Conservation (phyloP, 2,113 vertebrate genomes). For the Daphoenositta chrysoptera region DNA sequence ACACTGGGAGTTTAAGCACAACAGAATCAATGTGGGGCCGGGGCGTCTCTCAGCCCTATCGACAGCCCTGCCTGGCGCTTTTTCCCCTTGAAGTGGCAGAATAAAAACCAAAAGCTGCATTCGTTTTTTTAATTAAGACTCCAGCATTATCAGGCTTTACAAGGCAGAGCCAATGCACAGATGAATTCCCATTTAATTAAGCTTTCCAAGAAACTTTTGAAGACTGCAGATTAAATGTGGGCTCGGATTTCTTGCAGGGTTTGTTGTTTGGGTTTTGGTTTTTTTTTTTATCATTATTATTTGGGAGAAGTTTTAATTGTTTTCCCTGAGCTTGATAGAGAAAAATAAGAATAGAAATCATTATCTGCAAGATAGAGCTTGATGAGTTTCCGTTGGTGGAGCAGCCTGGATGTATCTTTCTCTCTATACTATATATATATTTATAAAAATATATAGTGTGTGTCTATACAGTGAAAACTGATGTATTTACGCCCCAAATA, state of each 20-base stretch:
- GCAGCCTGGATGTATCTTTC: background rate
- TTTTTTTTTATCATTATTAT: background rate
- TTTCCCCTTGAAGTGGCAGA: slow-evolving; percentile 56
- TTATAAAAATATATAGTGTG: background rate
- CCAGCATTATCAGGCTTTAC: slow-evolving; percentile 64
- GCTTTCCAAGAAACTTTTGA: slow-evolving; percentile 71
- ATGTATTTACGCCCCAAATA: background rate
- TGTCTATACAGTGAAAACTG: background rate
- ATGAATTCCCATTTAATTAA: slow-evolving; percentile 75
- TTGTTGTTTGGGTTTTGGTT: background rate
- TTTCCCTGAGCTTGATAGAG: slow-evolving; percentile 21
- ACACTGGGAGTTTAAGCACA: background rate
- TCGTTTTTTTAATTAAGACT: slow-evolving; percentile 69
- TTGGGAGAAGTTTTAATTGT: slow-evolving; percentile 33
- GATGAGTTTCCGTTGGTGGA: background rate
- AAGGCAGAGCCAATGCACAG: slow-evolving; percentile 66
- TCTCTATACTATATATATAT: background rate
- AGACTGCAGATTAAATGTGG: slow-evolving; percentile 63
- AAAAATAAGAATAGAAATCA: slow-evolving; percentile 11
- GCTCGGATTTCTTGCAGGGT: slow-evolving; percentile 44
- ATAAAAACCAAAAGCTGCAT: slow-evolving; percentile 56
- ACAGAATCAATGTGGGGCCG: slow-evolving; percentile 20
- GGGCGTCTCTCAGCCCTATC: slow-evolving; percentile 18
- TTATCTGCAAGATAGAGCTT: background rate
- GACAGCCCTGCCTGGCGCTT: slow-evolving; percentile 2